Evolutionary conservation across 2,888 invertebrate genomes (phyloP), one percentile per base, ranked within the genome.

Genomic region (Melanostoma scalare): DNA sequence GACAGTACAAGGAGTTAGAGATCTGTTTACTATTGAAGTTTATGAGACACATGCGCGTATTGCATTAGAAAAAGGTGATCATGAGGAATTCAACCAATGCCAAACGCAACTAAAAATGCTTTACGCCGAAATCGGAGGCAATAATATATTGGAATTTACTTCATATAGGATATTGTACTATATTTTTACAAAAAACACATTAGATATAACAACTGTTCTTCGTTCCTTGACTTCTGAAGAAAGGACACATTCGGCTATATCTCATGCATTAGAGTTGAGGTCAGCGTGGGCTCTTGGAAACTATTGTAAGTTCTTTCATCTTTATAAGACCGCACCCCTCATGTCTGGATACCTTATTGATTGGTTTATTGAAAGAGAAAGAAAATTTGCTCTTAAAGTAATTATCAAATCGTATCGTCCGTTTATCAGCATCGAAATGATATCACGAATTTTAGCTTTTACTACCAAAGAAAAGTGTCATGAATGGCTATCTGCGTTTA

Each of bases 81-180:
- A 98, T 90, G 99, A 98, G 90, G 99, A 99, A 91, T 99, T 99
- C 90, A 99, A 99, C 93, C 99, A 99, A 91, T 99, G 99, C 90
- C 99, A 99, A 92, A 98, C 98, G 9, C 99, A 99, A 92, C 93
- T 99, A 68, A 97, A 97, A 93, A 96, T 97, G 94, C 93, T 99
- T 40, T 99, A 99, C 91, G 92, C 94, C 85, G 97, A 97, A 91
- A 92, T 96, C 80, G 95, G 95, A 40, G 93, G 94, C 33, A 92
- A 92, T 60, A 96, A 98, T 92, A 93, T 94, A 85, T 93, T 96
- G 85, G 99, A 99, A 92, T 99, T 99, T 92, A 96, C 96, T 65
- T 98, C 98, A 65, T 99, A 99, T 91, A 93, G 99, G 87, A 97
- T 99, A 89, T 93, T 99, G 56, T 99, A 99, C 91, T 99, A 97